phyloP scores from a whole-genome alignment of 2,888 invertebrate genomes.

The Acrocyrtus sp. region DNA sequence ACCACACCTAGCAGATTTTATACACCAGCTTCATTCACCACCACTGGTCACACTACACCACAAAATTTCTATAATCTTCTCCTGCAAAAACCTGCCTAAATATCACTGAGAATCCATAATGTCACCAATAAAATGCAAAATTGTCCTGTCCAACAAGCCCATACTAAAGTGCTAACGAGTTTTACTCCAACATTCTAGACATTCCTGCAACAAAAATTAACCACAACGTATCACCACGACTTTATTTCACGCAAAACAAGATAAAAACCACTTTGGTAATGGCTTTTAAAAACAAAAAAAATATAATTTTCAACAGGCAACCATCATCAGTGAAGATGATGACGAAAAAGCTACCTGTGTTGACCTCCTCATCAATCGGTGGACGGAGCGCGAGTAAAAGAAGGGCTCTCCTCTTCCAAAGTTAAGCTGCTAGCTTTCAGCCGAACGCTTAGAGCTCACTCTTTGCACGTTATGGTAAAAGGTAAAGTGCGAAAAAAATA shows the following conservation, averaged over 20 bases:
- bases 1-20: not conserved
- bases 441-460: too few species aligned
- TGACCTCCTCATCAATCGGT: conserved; percentile 36
- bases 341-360: conserved; percentile 7
- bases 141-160: not conserved
- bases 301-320: not conserved
- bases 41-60: too few species aligned
- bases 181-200: not conserved
- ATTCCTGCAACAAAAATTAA: not conserved
- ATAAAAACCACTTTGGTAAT: not conserved
- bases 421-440: too few species aligned
- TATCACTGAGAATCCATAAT: not conserved
- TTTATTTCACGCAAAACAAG: not conserved
- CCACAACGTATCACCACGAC: not conserved
- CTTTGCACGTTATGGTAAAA: conserved; percentile 11
- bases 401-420: conserved; percentile 23
- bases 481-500: not conserved
- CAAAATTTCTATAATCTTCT: too few species aligned
- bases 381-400: conserved; percentile 31
- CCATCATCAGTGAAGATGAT: too few species aligned
- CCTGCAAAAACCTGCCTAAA: not conserved
- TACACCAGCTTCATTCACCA: conserved; percentile 4
- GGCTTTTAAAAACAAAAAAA: not conserved
- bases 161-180: not conserved
- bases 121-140: not conserved